Conservation (phyloP, 2,888 invertebrate genomes). For the Gibbula magus region DNA sequence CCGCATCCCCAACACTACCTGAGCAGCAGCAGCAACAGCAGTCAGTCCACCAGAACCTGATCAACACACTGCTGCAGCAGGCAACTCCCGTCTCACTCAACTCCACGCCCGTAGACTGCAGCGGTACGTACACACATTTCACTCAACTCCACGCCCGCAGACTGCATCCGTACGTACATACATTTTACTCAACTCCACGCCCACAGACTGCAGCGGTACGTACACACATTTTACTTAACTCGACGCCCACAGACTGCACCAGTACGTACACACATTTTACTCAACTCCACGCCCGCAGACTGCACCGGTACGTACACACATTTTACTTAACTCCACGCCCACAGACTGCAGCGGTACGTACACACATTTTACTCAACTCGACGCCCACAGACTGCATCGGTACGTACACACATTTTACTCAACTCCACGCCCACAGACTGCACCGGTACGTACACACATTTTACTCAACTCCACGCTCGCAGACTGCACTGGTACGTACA, state of each 20-base stretch:
- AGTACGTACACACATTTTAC: too few species aligned
- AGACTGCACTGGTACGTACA: background rate
- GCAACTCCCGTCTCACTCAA: background rate
- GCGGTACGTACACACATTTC: too few species aligned
- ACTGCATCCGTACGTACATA: too few species aligned
- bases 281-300: background rate
- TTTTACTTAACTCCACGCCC: background rate
- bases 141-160: background rate
- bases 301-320: too few species aligned
- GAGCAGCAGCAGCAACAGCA: background rate
- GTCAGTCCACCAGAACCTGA: background rate
- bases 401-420: background rate
- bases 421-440: background rate
- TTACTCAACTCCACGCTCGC: background rate
- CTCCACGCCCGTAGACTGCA: background rate
- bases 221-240: background rate
- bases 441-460: too few species aligned
- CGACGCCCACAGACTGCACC: background rate
- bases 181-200: background rate
- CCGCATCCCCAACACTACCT: background rate
- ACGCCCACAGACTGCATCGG: background rate
- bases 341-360: too few species aligned
- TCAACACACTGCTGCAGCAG: background rate
- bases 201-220: background rate
- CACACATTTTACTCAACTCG: background rate